Evolutionary conservation across 2,797 vertebrate species (phyloP), one percentile per base, ranked within the genome.

Genomic region (Saxicola maurus): DNA sequence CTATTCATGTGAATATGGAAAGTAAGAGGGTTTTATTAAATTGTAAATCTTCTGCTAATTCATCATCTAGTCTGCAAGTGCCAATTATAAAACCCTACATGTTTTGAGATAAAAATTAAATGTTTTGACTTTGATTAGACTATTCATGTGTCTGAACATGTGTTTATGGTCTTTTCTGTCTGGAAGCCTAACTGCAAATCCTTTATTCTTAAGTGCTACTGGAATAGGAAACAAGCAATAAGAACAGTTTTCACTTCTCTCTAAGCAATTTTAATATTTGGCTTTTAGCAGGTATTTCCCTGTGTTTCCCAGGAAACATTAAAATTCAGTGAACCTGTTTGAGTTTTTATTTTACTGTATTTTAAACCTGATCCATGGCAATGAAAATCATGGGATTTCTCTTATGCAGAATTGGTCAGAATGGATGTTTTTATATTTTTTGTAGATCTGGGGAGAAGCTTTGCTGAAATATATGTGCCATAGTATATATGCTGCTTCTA

Each of bases 51-150:
- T 28, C 18, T 76, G 23, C 60, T 90, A 84, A 90, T 84, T 82
- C 78, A 90, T 53, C 71, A 76, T 45, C 69, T 82, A 37, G 48
- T 46, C 75, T 79, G 75, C 78, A 79, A 61, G 25, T 82, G 48
- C n/a, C 52, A 88, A 17, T 72, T 84, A 74, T 15, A 66, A 89
- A 84, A 84, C 3, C 12, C 21, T 43, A 84, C 23, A 53, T 53
- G 69, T 90, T 91, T 78, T 35, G 48, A 82, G 42, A 84, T 59
- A 79, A 88, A 90, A 91, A 78, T 61, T n/a, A 68, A 53, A 84
- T 68, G 51, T 64, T 91, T 90, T 87, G 14, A 84, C 30, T 86
- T 84, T 68, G 46, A 65, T 93, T 64, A 90, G 46, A 61, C 56
- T 81, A 86, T 82, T 94, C 38, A 65, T 57, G 27, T 46, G n/a